Evolutionary conservation across 2,113 vertebrate genomes (phyloP), one percentile per base, ranked within the genome.

Genomic region (Percopsis transmontana): DNA sequence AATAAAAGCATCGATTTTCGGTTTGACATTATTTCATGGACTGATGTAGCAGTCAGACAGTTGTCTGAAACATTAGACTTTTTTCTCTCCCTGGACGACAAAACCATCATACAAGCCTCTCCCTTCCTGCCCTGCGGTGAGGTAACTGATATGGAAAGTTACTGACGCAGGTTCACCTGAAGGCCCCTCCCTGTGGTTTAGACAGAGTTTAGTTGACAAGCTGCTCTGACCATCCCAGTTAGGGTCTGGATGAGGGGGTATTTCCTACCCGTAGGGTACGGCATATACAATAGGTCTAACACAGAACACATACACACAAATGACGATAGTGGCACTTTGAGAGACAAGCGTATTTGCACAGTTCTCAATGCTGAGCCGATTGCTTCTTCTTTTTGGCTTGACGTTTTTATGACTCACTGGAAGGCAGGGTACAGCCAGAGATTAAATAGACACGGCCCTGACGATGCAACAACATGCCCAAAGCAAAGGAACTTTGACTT

Each of bases 141-240:
- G 52, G 41, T 66, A 47, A 44, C 47, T 74, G 74, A 68, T 72
- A 77, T 76, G 72, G 79, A 79, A 87, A 81, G 75, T 77, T 84
- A 68, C 76, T 48, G 57, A 62, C 48, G 57, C 55, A 50, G 59
- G 1, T 60, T 80, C 23, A 58, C 42, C 27, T 42, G 18, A 21
- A 24, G 9, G 66, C 38, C 79, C 58, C 74, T 64, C 81, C 74
- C 76, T 75, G 74, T 73, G 82, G 59, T 72, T 85, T 48, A 23
- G 58, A 56, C 51, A 51, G 51, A 82, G 79, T 71, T 84, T 69
- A 80, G 62, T 23, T 48, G 56, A 67, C 33, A 33, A 20, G 18
- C 48, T 47, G 53, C 64, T 66, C 41, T 62, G 41, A 58, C 1
- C n/a, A 1, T 45, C 8, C 60, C 3, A 60, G 51, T 14, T 15